A percentile compares a stretch with the other conserved stretches of the same genome.
Conservation (phyloP, 2,113 vertebrate genomes). For the Brienomyrus brachyistius region DNA sequence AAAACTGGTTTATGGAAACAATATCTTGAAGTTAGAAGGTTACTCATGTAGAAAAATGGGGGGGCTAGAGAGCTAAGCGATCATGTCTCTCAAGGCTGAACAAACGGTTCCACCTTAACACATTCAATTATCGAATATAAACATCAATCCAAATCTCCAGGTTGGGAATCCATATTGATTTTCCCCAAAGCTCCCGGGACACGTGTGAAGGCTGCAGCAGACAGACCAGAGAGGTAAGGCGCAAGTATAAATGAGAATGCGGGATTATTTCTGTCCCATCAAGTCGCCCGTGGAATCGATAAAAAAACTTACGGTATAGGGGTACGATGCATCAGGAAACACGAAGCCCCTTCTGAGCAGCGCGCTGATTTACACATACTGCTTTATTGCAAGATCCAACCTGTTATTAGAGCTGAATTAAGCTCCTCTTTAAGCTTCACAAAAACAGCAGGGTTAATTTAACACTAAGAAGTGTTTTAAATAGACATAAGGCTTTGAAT, state of each 20-base stretch:
- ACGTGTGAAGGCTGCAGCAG: background rate
- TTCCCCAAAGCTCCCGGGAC: conserved; percentile 12
- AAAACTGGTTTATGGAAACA: background rate
- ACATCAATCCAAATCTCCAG: conserved; percentile 21
- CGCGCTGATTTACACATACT: background rate
- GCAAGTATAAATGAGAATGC: conserved; percentile 7
- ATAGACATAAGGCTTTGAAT: background rate
- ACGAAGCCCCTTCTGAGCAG: background rate
- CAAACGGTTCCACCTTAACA: conserved; percentile 30
- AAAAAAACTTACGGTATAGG: background rate
- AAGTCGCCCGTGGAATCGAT: background rate
- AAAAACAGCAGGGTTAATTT: background rate
- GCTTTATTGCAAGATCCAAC: background rate
- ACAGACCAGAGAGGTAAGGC: background rate
- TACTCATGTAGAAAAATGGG: conserved; percentile 22
- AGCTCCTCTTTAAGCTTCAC: background rate
- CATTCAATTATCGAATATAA: conserved; percentile 25
- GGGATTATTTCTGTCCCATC: conserved; percentile 3
- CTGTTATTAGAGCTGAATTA: background rate
- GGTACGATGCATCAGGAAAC: background rate
- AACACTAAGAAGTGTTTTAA: background rate
- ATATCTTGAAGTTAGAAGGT: conserved; percentile 28
- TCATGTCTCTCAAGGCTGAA: conserved; percentile 36
- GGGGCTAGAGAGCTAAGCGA: conserved; percentile 25
- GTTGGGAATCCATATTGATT: conserved; percentile 22